Conservation (phyloP, 2,888 invertebrate genomes). For the Smittia sp. region DNA sequence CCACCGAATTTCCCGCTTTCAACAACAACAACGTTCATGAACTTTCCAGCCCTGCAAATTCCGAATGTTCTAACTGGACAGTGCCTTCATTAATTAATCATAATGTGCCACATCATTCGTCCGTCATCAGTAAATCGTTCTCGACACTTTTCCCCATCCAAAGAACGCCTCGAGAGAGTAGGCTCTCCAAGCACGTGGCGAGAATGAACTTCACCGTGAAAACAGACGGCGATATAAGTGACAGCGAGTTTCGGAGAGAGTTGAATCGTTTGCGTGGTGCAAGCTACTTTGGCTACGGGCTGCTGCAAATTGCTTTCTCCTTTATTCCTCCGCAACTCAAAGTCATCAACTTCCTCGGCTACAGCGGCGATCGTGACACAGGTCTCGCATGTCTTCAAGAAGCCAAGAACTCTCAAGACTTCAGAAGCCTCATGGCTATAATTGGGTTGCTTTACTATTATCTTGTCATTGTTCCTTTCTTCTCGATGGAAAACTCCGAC, state of each 20-base stretch:
- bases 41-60: conserved; percentile 46
- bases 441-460: conserved; percentile 66
- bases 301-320: conserved; percentile 66
- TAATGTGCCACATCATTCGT: conserved; percentile 1
- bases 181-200: not conserved
- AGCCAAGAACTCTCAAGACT: conserved; percentile 48
- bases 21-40: conserved; percentile 42
- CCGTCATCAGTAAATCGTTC: not conserved
- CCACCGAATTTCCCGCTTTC: conserved; percentile 37
- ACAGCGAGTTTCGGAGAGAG: conserved; percentile 44
- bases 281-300: conserved; percentile 68
- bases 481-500: conserved; percentile 60
- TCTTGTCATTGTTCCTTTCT: conserved; percentile 66
- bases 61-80: conserved; percentile 45
- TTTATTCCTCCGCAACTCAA: conserved; percentile 63
- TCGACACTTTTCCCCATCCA: not conserved
- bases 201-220: not conserved
- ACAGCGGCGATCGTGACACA: conserved; percentile 59
- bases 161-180: not conserved
- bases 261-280: conserved; percentile 64
- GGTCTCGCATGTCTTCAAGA: conserved; percentile 61
- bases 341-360: conserved; percentile 63
- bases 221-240: not conserved
- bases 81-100: conserved; percentile 44
- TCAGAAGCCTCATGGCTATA: conserved; percentile 64